Evolutionary conservation across 2,113 vertebrate genomes (phyloP), one percentile per base, ranked within the genome.

Genomic region (Ammodytes dubius): DNA sequence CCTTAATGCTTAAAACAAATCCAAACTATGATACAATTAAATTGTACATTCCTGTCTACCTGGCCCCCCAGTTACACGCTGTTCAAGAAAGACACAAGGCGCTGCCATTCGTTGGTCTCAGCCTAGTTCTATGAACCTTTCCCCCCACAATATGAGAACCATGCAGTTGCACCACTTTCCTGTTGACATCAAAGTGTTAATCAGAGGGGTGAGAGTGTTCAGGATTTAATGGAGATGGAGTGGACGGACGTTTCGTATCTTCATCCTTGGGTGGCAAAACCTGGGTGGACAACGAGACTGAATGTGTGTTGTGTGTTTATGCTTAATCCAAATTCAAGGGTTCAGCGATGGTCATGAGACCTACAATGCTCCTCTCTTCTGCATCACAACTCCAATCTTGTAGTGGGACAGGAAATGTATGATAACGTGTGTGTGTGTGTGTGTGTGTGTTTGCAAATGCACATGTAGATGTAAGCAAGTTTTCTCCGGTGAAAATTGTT

Each of bases 41-140:
- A 83, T 70, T 86, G 60, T 89, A 92, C 91, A 92, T 89, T 91
- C 87, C 79, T 27, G 67, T 79, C 85, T 79, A 84, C 56, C 87
- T 86, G 74, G 89, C 82, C 82, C 82, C 82, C 84, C 82, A 57
- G 67, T 64, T 77, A 72, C 73, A 84, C 74, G 49, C 67, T 76
- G 69, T 79, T 83, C 17, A 69, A 79, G 50, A 76, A 85, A 67
- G 60, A 89, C 88, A 88, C 63, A 43, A 81, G 45, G 78, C 58
- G 49, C 71, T 64, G 71, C 85, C 43, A 39, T 85, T 85, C 50
- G 49, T 86, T 75, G 4, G 47, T 74, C 59, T 81, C 66, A 69
- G 72, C 5, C 63, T 50, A 14, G 63, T 70, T 66, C 66, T 27
- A 70, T 70, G 40, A 77, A 79, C 76, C 64, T 49, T 56, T 39